Conservation (phyloP, 2,113 vertebrate genomes). For the Neodon shergylaensis region DNA sequence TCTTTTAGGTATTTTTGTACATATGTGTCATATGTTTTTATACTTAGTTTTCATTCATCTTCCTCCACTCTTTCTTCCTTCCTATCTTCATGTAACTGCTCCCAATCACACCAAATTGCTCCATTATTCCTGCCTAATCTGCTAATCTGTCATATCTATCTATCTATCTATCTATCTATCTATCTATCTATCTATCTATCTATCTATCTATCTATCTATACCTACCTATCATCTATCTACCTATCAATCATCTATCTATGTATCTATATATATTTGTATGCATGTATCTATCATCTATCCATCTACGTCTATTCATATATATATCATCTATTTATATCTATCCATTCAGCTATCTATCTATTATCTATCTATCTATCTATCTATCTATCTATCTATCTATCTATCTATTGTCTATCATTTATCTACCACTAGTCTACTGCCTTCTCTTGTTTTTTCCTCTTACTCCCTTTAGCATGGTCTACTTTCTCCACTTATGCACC, state of each 20-base stretch:
- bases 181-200: too few relatives aligned
- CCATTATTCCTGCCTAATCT: neutral
- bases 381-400: too few relatives aligned
- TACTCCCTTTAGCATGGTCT: neutral
- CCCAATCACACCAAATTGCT: neutral
- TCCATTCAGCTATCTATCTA: too few relatives aligned
- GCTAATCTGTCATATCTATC: neutral
- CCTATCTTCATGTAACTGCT: neutral
- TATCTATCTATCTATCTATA: too few relatives aligned
- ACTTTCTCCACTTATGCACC: neutral
- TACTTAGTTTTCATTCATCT: neutral
- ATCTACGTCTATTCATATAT: too few relatives aligned
- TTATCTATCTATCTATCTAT: too few relatives aligned
- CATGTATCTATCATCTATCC: too few relatives aligned
- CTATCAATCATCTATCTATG: too few relatives aligned
- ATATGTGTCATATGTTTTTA: neutral
- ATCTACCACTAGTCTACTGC: neutral
- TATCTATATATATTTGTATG: too few relatives aligned
- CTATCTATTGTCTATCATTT: neutral
- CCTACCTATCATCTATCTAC: neutral
- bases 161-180: neutral
- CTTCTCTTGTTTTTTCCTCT: neutral
- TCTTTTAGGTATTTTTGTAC: neutral
- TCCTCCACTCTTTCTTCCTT: neutral
- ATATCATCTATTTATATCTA: too few relatives aligned